A percentile compares a stretch with the other conserved stretches of the same genome.
Evolutionary conservation across 2,888 invertebrate species (phyloP).

Genomic region (Arenicola marina): DNA sequence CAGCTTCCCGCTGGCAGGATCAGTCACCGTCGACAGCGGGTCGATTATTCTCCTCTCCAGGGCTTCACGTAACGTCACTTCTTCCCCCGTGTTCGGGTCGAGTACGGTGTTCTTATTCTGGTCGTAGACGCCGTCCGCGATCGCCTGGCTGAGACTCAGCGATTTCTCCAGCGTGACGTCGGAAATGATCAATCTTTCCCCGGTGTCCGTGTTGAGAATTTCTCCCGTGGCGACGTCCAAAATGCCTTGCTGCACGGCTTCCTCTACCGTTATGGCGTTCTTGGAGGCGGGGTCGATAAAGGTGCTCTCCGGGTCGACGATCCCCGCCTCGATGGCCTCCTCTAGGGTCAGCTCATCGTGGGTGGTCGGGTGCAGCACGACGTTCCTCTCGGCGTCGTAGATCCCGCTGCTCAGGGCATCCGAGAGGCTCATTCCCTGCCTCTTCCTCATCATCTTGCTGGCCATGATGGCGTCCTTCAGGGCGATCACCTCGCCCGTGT

Average conservation of each 20-base stretch:
- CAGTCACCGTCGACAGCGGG: conserved; percentile 64
- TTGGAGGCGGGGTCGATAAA: conserved; percentile 32
- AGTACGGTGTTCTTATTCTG: conserved; percentile 46
- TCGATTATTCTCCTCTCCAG: conserved; percentile 61
- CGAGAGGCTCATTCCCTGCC: conserved; percentile 36
- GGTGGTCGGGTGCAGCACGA: conserved; percentile 33
- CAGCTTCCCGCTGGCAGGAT: conserved; percentile 78
- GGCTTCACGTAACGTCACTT: conserved; percentile 75
- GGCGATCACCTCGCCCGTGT: conserved; percentile 64
- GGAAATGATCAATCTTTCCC: conserved; percentile 6
- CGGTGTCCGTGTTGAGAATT: conserved; percentile 15
- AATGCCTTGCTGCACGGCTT: conserved; percentile 67
- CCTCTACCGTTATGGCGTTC: conserved; percentile 80
- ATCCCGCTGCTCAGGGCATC: conserved; percentile 48
- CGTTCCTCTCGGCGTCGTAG: conserved; percentile 49
- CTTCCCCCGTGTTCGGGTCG: conserved; percentile 75
- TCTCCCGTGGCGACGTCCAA: conserved; percentile 61
- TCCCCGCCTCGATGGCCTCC: conserved; percentile 32
- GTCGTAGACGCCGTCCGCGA: conserved; percentile 49
- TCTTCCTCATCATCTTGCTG: conserved; percentile 12
- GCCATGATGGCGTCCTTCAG: conserved; percentile 37
- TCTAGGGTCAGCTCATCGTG: conserved; percentile 25
- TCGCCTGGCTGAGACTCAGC: conserved; percentile 61
- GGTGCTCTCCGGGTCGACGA: conserved; percentile 31
- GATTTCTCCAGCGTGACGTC: conserved; percentile 13